Conservation (phyloP, 2,797 vertebrate species). For the Cynopterus sphinx region DNA sequence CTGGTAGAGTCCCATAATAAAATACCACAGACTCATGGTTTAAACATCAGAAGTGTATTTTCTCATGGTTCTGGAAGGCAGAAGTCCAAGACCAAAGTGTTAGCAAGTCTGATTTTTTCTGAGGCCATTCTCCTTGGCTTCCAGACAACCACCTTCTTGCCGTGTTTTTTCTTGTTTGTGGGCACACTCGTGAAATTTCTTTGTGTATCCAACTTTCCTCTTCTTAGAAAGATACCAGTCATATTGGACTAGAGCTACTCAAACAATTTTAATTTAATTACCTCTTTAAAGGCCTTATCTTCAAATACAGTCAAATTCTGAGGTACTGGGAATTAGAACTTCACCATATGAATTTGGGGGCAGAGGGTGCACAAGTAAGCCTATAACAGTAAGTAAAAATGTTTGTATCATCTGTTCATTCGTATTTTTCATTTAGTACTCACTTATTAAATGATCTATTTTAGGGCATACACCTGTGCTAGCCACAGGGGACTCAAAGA, state of each 20-base stretch:
- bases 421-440: neutral
- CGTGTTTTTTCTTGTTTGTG: neutral
- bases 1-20: neutral
- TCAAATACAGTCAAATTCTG: neutral
- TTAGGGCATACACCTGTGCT: neutral
- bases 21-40: neutral
- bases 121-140: neutral
- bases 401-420: neutral
- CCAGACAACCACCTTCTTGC: neutral
- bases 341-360: neutral
- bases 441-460: neutral
- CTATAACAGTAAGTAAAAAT: neutral
- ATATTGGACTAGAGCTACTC: neutral
- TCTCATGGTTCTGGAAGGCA: neutral
- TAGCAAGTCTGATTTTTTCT: neutral
- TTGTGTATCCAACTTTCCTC: neutral
- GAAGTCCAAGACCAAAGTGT: neutral
- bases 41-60: neutral
- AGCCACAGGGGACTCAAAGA: neutral
- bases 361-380: neutral
- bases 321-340: neutral
- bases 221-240: neutral
- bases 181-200: neutral
- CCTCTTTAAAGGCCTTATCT: neutral
- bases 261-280: neutral